Evolutionary conservation across 2,888 invertebrate genomes (phyloP), one percentile per base, ranked within the genome.

Genomic region (Salticus scenicus): DNA sequence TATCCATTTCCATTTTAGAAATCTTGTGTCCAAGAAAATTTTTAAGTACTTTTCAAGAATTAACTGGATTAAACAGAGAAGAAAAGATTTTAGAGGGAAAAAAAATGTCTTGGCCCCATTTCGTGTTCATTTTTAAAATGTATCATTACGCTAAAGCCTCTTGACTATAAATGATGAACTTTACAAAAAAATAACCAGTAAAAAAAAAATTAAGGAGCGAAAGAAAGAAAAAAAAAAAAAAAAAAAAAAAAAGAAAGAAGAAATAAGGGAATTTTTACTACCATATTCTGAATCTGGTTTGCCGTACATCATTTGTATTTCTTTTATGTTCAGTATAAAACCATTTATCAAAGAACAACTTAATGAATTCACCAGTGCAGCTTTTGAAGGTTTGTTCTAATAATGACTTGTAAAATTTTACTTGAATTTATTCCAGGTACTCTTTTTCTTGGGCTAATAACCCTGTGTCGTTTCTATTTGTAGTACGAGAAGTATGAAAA

Each of bases 351-450:
- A 57, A 57, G 24, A 8, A 57, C 57, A 24, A 4, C 24, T 24
- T 57, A 57, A 57, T 57, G 57, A 57, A 57, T 57, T 57, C 57
- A 57, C 57, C 5, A 24, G 24, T 24, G 17, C n/a, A 47, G 47
- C 17, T 2, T n/a, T 47, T 10, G 10, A 5, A 4, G 24, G 4
- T 24, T 24, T 2, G 2, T 1, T 4, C 2, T 24, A 24, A 24
- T 57, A 57, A 57, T 24, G 57, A 57, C 57, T 57, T 24, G 57
- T 17, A 57, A 57, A 57, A 24, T 57, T 57, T 57, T 57, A 24
- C 57, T 57, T 57, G 57, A 57, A 5, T 57, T 17, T 4, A 24
- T 57, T 20, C 24, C 57, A 57, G 24, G 57, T 24, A 2, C 57
- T 2, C 8, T 17, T 57, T 47, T 57, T 57, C 24, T 2, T 24